These are phyloP conservation scores for Pseudochaenichthys georgianus DNA, from an alignment of 2,797 vertebrate genomes.

Conservation along the genomic window DNA sequence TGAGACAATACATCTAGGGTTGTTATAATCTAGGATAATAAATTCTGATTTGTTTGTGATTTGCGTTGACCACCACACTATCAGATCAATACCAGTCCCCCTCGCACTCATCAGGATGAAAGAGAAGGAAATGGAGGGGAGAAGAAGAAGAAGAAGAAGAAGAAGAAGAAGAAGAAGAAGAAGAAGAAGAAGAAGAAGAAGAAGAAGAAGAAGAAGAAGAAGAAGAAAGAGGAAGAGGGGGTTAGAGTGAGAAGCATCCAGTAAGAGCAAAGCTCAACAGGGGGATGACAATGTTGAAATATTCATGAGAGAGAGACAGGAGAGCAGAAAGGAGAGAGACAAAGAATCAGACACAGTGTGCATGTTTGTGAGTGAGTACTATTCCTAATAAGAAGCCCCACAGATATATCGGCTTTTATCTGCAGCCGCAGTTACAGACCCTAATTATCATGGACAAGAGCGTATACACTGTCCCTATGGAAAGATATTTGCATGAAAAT, in stretches of 20 bases:
- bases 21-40: conserved; percentile 6
- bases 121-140: conserved; percentile 12
- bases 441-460: conserved; percentile 73
- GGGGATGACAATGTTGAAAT: conserved; percentile 64
- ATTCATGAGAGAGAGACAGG: conserved; percentile 58
- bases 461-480: conserved; percentile 38
- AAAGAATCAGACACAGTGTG: conserved; percentile 42
- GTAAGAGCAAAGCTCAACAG: conserved; percentile 37
- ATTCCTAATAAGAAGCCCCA: conserved; percentile 43
- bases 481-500: conserved; percentile 67
- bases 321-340: conserved; percentile 40
- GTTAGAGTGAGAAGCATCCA: conserved; percentile 26
- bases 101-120: conserved; percentile 37
- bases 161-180: conserved; percentile 10
- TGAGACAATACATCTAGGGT: neutral
- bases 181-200: no score
- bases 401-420: conserved; percentile 55
- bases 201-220: neutral
- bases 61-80: neutral
- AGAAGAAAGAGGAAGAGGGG: neutral
- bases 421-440: conserved; percentile 47
- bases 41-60: neutral
- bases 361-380: conserved; percentile 20
- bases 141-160: neutral
- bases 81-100: conserved; percentile 35